Evolutionary conservation across 2,113 vertebrate species (phyloP).

Genomic region (Epinephelus lanceolatus): DNA sequence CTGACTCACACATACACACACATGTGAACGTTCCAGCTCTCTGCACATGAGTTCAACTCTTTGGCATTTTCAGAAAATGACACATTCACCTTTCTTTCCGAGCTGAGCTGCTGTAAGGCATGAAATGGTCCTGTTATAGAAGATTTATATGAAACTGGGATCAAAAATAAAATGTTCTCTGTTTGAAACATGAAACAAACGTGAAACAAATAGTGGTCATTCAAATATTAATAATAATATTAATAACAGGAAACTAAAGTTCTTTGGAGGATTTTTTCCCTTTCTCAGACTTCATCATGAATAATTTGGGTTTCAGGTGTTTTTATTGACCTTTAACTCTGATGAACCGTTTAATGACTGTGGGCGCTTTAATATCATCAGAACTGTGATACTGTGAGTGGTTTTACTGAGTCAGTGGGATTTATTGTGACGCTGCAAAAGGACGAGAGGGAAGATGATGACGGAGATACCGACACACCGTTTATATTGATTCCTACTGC

Average conservation of each 20-base stretch:
- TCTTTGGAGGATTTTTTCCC: not conserved
- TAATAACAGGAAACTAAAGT: not conserved
- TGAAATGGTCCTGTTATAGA: conserved; percentile 13
- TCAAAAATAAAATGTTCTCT: conserved; percentile 26
- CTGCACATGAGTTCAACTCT: conserved; percentile 42
- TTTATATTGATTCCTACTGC: too few relatives aligned
- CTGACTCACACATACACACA: not conserved
- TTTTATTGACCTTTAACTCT: not conserved
- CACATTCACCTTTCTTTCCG: conserved; percentile 56
- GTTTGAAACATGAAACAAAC: not conserved
- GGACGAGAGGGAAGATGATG: not conserved
- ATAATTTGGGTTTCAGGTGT: not conserved
- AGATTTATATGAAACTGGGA: not conserved
- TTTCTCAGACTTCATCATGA: not conserved
- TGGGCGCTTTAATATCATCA: not conserved
- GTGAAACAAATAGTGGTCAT: not conserved
- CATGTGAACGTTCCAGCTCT: not conserved
- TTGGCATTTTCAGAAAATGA: conserved; percentile 61
- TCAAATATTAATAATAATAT: not conserved
- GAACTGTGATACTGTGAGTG: not conserved
- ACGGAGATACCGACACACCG: not conserved
- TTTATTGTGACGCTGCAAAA: not conserved
- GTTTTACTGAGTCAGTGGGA: not conserved
- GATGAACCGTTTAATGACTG: not conserved
- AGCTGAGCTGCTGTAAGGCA: conserved; percentile 47